Percentiles rank a stretch among this genome's conserved stretches.
Conservation (phyloP, 2,797 vertebrate species). For the Macrochelys suwanniensis region DNA sequence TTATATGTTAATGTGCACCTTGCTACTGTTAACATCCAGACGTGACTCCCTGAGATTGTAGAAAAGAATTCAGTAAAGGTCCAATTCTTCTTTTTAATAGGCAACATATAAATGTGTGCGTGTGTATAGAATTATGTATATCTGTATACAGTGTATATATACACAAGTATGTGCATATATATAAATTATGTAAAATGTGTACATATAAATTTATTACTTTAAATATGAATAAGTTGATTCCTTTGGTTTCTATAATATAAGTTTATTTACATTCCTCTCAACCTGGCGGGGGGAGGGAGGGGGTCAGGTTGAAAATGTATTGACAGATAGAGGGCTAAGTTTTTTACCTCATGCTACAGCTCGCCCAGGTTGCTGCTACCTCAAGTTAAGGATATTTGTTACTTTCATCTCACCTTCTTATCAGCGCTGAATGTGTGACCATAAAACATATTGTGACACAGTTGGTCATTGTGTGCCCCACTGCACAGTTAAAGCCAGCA, state of each 20-base stretch:
- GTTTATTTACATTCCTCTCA: neutral
- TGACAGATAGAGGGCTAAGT: neutral
- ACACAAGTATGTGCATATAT: neutral
- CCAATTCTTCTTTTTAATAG: neutral
- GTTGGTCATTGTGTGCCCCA: neutral
- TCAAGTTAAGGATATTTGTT: neutral
- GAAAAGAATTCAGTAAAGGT: neutral
- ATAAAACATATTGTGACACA: neutral
- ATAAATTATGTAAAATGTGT: neutral
- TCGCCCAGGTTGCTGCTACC: neutral
- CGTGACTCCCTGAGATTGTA: neutral
- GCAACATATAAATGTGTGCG: neutral
- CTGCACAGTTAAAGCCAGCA: neutral
- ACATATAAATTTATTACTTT: neutral
- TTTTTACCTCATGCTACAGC: neutral
- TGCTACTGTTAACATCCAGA: conserved; percentile 23
- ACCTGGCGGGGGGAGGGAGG: neutral
- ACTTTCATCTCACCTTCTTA: neutral
- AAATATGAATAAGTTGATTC: neutral
- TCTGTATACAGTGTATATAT: neutral
- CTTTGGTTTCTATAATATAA: neutral
- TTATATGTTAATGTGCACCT: neutral
- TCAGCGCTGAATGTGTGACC: neutral
- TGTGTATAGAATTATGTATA: rapidly evolving
- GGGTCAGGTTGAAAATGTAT: neutral